Conservation (phyloP, 1,140 invertebrate species). For the Trinorchestia longiramus region DNA sequence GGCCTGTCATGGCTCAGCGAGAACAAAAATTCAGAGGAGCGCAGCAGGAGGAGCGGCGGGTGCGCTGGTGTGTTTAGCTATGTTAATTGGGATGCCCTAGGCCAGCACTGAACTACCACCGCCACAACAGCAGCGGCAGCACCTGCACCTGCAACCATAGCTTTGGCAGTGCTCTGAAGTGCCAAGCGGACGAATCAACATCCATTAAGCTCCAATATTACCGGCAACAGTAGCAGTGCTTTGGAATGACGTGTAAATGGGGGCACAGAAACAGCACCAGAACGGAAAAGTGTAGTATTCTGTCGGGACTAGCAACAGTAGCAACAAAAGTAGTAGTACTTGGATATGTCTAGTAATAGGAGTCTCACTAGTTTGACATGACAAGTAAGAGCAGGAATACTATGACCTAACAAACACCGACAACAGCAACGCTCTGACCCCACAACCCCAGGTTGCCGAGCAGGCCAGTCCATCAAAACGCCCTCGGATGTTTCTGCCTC, state of each 20-base stretch:
- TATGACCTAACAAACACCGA: neutral
- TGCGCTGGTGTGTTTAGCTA: conserved; percentile 26
- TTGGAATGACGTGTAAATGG: neutral
- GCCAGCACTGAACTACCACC: neutral
- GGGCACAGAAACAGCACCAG: neutral
- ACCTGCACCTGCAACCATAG: neutral
- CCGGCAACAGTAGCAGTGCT: neutral
- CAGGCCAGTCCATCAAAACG: neutral
- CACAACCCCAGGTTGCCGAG: neutral
- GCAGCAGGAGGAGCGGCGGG: neutral
- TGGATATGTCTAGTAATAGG: neutral
- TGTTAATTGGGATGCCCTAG: conserved; percentile 24
- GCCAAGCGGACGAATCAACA: neutral
- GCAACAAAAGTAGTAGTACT: neutral
- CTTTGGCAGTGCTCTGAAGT: neutral
- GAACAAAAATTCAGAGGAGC: neutral
- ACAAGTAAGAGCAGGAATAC: neutral
- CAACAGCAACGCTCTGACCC: neutral
- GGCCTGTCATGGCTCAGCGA: neutral
- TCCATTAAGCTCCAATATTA: neutral
- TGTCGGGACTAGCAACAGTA: neutral
- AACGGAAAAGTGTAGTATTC: neutral
- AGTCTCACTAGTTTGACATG: neutral
- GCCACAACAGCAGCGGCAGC: neutral
- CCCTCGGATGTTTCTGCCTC: neutral